Percentiles rank a stretch among this genome's conserved stretches.
These are phyloP conservation scores for Psittacula derbiana DNA, from an alignment of 2,797 vertebrate genomes.

Conservation along the genomic window DNA sequence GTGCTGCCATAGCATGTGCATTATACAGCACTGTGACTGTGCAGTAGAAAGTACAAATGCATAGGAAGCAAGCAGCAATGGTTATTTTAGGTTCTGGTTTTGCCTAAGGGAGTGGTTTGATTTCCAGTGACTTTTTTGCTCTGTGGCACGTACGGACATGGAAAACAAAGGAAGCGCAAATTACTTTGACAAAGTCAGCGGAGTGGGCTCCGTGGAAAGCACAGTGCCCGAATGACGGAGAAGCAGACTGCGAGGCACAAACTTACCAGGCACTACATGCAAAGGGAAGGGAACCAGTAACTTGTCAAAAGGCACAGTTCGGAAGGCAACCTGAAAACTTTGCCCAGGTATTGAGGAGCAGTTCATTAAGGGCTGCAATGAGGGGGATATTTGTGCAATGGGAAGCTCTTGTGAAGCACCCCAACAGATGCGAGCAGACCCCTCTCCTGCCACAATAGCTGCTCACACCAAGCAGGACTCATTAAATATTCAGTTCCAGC, in stretches of 20 bases:
- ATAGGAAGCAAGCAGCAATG: background rate
- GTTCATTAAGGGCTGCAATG: constrained; percentile 32
- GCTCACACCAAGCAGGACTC: constrained; percentile 75
- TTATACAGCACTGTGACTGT: background rate
- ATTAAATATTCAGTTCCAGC: constrained; percentile 88
- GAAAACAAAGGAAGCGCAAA: constrained; percentile 15
- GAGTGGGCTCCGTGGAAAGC: background rate
- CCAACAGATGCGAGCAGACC: constrained; percentile 76
- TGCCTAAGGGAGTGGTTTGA: background rate
- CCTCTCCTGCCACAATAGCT: constrained; percentile 79
- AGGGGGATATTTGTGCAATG: constrained; percentile 44
- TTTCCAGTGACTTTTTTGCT: background rate
- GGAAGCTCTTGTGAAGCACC: constrained; percentile 78
- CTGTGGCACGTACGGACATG: background rate
- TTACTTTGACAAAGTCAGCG: background rate
- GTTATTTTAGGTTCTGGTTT: background rate
- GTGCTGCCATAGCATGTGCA: background rate
- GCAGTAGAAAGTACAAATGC: background rate
- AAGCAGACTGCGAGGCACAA: background rate
- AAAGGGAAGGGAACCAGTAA: background rate
- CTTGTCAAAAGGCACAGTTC: background rate
- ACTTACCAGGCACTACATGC: background rate
- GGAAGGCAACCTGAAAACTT: background rate
- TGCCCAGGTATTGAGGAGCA: constrained; percentile 74
- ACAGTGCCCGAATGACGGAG: background rate